Conservation (phyloP, 2,797 vertebrate genomes). For the Leontocebus nigricollis region DNA sequence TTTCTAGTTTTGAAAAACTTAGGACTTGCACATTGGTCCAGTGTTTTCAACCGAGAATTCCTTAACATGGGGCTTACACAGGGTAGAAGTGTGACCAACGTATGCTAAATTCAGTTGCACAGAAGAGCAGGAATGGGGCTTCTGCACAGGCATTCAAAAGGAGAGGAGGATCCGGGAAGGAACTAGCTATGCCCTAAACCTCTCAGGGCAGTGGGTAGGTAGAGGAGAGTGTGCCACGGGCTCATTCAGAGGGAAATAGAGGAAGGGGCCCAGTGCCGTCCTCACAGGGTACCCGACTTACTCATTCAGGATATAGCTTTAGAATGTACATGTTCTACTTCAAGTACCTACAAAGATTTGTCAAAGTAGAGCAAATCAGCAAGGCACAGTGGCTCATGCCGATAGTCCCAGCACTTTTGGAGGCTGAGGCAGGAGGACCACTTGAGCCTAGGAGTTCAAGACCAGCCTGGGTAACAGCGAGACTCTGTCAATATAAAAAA, state of each 20-base stretch:
- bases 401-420: neutral
- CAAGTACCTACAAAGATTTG: neutral
- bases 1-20: neutral
- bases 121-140: neutral
- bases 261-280: accelerated
- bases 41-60: neutral
- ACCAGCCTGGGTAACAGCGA: neutral
- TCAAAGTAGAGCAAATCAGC: neutral
- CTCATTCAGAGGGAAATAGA: neutral
- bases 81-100: neutral
- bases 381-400: neutral
- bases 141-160: neutral
- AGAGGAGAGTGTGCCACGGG: neutral
- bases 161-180: neutral
- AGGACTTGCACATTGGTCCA: neutral
- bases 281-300: accelerated
- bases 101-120: neutral
- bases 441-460: neutral
- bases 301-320: neutral
- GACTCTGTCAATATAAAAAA: neutral
- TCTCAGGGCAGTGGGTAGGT: neutral
- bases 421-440: neutral
- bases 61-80: neutral
- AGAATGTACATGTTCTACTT: neutral
- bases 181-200: neutral